Evolutionary conservation across 2,888 invertebrate genomes (phyloP).

Genomic region (Drosophila paracracens): DNA sequence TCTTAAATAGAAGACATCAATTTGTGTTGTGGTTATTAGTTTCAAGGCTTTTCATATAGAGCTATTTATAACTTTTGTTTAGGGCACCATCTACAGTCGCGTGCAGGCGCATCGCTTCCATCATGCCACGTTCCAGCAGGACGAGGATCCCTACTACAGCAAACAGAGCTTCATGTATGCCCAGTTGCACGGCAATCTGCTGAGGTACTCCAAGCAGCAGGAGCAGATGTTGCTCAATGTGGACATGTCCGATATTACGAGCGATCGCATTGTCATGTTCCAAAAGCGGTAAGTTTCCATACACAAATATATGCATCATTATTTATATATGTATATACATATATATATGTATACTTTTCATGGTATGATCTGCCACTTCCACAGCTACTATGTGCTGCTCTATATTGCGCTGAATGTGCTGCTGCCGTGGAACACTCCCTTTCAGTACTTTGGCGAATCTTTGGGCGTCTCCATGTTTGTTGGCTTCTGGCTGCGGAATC

Average conservation of each 20-base stretch:
- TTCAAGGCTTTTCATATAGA: neutral
- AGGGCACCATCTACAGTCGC: constrained; percentile 95
- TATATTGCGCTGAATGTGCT: constrained; percentile 88
- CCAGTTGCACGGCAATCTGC: constrained; percentile 90
- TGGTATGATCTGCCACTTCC: constrained; percentile 48
- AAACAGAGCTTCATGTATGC: constrained; percentile 92
- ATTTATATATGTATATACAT: neutral
- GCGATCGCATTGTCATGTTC: constrained; percentile 91
- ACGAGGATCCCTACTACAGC: constrained; percentile 92
- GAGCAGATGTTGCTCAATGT: constrained; percentile 88
- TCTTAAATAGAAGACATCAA: neutral
- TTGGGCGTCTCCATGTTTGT: constrained; percentile 88
- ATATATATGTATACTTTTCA: too few species aligned
- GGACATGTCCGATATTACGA: constrained; percentile 92
- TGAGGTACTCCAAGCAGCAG: constrained; percentile 88
- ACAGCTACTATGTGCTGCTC: constrained; percentile 89
- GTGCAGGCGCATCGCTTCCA: constrained; percentile 92
- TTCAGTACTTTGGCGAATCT: constrained; percentile 92
- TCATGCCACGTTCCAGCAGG: constrained; percentile 91
- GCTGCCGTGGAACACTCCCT: constrained; percentile 90
- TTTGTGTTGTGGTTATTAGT: neutral
- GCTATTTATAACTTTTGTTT: constrained; percentile 9
- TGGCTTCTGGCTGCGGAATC: constrained; percentile 89
- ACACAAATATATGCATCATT: neutral
- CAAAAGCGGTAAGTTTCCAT: constrained; percentile 89